Conservation (phyloP, 1,140 invertebrate species). For the Eriocheir sinensis region DNA sequence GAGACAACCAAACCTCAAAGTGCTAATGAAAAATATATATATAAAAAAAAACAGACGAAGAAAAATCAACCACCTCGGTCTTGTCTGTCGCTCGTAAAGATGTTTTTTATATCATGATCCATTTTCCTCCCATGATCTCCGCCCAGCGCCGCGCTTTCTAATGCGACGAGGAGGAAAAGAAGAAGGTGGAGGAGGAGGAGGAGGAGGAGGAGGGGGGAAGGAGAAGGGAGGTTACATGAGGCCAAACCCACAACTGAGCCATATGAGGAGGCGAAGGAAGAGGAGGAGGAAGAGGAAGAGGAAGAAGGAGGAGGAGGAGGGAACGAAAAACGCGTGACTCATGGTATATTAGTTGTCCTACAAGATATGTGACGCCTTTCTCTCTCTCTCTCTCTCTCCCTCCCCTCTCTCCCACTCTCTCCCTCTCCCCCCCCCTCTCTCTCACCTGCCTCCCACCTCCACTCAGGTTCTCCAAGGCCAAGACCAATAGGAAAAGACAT, state of each 20-base stretch:
- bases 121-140: neutral
- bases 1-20: neutral
- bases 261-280: neutral
- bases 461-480: neutral
- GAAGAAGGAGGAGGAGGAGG: neutral
- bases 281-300: neutral
- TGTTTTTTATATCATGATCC: neutral
- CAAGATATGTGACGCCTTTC: neutral
- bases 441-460: too few species aligned
- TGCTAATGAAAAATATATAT: neutral
- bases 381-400: neutral
- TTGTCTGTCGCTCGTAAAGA: neutral
- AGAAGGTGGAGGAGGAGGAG: neutral
- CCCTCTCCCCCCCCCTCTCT: neutral
- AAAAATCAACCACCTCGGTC: neutral
- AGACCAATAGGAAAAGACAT: slow-evolving; percentile 12
- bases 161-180: neutral
- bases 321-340: neutral
- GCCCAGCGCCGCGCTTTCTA: neutral
- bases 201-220: neutral
- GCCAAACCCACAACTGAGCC: neutral
- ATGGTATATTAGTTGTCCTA: neutral
- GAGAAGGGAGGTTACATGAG: neutral
- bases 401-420: neutral
- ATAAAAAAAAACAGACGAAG: neutral